Evolutionary conservation across 2,888 invertebrate genomes (phyloP).

Genomic region (Apodemia duryi): DNA sequence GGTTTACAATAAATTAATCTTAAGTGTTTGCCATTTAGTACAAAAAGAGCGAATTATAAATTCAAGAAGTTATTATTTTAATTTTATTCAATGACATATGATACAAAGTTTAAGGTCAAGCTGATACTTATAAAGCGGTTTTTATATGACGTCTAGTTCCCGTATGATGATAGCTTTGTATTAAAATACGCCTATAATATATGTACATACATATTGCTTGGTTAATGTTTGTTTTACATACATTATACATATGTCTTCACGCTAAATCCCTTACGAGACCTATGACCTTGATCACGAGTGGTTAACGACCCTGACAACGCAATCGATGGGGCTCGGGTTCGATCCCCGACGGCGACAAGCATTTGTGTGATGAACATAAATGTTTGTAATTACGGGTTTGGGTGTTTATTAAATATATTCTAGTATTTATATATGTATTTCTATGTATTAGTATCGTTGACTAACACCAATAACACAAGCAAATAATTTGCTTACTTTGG

Average conservation of each 20-base stretch:
- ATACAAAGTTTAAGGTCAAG: conserved; percentile 12
- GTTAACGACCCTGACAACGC: too few species aligned
- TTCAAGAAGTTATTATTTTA: conserved; percentile 14
- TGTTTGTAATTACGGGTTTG: too few species aligned
- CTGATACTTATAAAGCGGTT: conserved; percentile 11
- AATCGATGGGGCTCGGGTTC: too few species aligned
- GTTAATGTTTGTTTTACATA: not conserved
- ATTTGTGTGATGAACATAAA: too few species aligned
- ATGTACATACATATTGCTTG: not conserved
- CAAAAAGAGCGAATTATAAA: not conserved
- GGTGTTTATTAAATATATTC: too few species aligned
- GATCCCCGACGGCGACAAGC: too few species aligned
- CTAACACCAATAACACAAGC: too few species aligned
- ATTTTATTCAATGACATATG: conserved; percentile 13
- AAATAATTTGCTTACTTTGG: too few species aligned
- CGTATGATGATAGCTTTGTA: conserved; percentile 6
- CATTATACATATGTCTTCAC: not conserved
- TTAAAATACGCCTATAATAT: not conserved
- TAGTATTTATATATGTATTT: too few species aligned
- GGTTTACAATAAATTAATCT: not conserved
- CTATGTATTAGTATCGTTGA: too few species aligned
- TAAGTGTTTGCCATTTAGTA: not conserved
- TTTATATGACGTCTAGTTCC: conserved; percentile 7
- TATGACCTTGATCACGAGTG: too few species aligned
- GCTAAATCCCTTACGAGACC: too few species aligned